Conservation (phyloP, 1,140 invertebrate genomes). For the Fopius arisanus region DNA sequence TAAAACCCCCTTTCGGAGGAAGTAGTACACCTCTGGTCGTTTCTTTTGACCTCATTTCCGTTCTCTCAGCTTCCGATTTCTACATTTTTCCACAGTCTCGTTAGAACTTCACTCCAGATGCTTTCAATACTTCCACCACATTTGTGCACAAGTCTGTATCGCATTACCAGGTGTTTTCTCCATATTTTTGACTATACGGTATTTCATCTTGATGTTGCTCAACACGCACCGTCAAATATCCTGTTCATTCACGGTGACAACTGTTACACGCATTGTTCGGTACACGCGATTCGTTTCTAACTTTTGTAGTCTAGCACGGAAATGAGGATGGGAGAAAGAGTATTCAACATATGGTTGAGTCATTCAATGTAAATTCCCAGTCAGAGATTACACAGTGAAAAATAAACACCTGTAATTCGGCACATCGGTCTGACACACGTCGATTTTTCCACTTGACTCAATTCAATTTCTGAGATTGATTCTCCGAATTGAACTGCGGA, state of each 20-base stretch:
- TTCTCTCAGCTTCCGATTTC: conserved; percentile 22
- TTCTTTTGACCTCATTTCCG: conserved; percentile 21
- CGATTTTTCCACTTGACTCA: no score
- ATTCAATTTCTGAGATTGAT: no score
- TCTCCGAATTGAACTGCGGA: no score
- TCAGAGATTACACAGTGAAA: no score
- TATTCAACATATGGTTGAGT: not conserved
- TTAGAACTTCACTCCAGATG: conserved; percentile 14
- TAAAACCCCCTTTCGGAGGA: conserved; percentile 2
- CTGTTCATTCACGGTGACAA: not conserved
- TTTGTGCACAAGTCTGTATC: not conserved
- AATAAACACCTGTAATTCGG: no score
- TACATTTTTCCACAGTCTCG: not conserved
- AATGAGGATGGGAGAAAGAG: not conserved
- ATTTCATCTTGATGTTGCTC: not conserved
- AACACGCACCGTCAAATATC: not conserved
- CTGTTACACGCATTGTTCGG: not conserved
- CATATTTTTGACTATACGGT: not conserved
- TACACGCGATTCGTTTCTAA: not conserved
- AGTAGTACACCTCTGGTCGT: not conserved
- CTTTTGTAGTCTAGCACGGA: not conserved
- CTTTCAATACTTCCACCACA: conserved; percentile 20
- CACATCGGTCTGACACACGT: no score
- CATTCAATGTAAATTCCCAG: no score
- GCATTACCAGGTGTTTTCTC: not conserved